phyloP scores from a whole-genome alignment of 2,113 vertebrate genomes.

The Callocephalon fimbriatum region DNA sequence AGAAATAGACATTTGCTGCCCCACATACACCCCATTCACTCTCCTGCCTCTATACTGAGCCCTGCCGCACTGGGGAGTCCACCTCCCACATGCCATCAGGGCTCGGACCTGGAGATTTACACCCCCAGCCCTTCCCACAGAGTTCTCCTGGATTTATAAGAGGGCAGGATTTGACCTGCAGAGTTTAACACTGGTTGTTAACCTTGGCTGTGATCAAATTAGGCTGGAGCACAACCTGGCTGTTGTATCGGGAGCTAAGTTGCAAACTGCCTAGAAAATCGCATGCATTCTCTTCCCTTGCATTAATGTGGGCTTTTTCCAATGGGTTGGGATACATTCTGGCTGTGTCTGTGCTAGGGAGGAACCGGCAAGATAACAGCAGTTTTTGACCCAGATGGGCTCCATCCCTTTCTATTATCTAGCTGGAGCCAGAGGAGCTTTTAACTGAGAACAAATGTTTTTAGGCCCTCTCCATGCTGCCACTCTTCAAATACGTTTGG shows the following conservation, averaged over 20 bases:
- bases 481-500: not conserved
- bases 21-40: fast-evolving
- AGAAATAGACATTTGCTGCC: not conserved
- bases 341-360: not conserved
- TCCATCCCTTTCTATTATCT: not conserved
- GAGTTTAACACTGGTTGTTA: conserved; percentile 10
- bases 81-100: fast-evolving
- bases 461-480: not conserved
- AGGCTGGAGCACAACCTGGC: not conserved
- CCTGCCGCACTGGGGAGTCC: not conserved
- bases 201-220: not conserved
- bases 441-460: not conserved
- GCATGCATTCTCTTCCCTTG: not conserved
- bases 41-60: fast-evolving
- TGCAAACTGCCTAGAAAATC: not conserved
- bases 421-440: conserved; percentile 6
- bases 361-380: not conserved
- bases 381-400: not conserved
- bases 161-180: not conserved
- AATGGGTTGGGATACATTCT: fast-evolving
- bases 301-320: not conserved
- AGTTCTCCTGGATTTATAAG: not conserved
- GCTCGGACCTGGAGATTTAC: not conserved
- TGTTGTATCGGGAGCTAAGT: not conserved
- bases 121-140: not conserved